Percentiles rank a stretch among this genome's conserved stretches.
Evolutionary conservation across 2,888 invertebrate species (phyloP).

Genomic region (Drosophila mercatorum): DNA sequence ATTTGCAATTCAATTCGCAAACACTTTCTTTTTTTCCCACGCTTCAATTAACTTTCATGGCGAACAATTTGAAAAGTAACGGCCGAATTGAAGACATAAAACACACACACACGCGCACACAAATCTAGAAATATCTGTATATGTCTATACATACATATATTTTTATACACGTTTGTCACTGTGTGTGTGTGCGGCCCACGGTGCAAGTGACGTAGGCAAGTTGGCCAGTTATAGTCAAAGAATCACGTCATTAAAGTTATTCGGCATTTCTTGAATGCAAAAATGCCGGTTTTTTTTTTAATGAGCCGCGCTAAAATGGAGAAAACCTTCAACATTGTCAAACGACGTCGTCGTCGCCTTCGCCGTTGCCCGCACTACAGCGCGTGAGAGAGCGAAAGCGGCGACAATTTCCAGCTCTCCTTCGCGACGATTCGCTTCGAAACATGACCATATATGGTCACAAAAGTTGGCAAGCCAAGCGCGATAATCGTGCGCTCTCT

Average conservation of each 20-base stretch:
- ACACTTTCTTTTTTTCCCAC: slow-evolving; percentile 76
- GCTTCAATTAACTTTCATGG: slow-evolving; percentile 53
- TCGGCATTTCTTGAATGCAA: slow-evolving; percentile 57
- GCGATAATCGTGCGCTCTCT: slow-evolving; percentile 59
- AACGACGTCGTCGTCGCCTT: slow-evolving; percentile 3
- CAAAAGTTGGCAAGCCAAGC: slow-evolving; percentile 79
- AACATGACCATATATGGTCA: slow-evolving; percentile 85
- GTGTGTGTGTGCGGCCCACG: slow-evolving; percentile 39
- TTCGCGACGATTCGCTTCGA: slow-evolving; percentile 67
- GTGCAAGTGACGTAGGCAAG: slow-evolving; percentile 59
- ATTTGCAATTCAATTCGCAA: slow-evolving; percentile 52
- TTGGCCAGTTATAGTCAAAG: slow-evolving; percentile 59
- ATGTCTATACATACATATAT: not conserved
- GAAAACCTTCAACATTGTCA: slow-evolving; percentile 70
- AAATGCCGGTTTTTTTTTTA: slow-evolving; percentile 65
- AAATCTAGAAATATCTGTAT: not conserved
- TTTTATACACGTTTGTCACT: not conserved
- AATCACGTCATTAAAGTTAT: slow-evolving; percentile 68
- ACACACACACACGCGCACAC: not conserved
- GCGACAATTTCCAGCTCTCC: slow-evolving; percentile 54
- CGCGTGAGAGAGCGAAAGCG: slow-evolving; percentile 57
- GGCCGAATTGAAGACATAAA: slow-evolving; percentile 34
- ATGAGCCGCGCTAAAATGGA: slow-evolving; percentile 68
- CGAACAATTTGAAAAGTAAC: slow-evolving; percentile 42
- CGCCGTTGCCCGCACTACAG: slow-evolving; percentile 7